Evolutionary conservation across 1,140 invertebrate genomes (phyloP), one percentile per base, ranked within the genome.

Genomic region (Grapholita molesta): DNA sequence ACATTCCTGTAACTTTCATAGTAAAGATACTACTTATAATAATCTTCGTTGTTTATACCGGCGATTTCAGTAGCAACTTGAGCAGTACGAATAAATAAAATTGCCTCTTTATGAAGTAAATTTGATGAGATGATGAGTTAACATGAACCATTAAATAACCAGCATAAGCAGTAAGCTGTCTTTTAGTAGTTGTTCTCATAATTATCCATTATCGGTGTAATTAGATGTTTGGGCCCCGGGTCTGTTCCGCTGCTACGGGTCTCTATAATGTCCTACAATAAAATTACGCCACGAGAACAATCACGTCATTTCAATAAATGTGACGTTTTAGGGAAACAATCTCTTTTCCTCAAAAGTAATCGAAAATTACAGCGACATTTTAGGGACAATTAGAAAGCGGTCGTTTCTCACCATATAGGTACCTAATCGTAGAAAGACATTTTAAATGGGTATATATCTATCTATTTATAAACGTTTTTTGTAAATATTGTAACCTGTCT

Each of bases 401-500:
- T n/a, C n/a, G n/a, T n/a, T n/a, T 35, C 35, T 38, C 35, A 12
- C 35, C n/a, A 38, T 12, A 35, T 12, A 12, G n/a, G 33, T n/a
- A n/a, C n/a, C n/a, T n/a, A n/a, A n/a, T n/a, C 33, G n/a, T 15
- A 38, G n/a, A 38, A 38, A 38, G 35, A 15, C 35, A 38, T n/a
- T n/a, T 15, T 61, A 24, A 12, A 28, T 57, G 24, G 25, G 25
- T 61, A 25, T 61, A 21, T 61, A 18, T 15, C n/a, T 38, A 38
- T 2, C 35, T 38, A 38, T 38, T 15, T 38, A 38, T 38, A 38
- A 38, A 15, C n/a, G 15, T 48, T 70, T 15, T 73, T 70, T 80
- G 76, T 80, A 80, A 79, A 76, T 79, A 76, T 73, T 78, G 70
- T 76, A 72, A 38, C 15, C 66, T 72, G 57, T 66, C 66, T 53